phyloP scores from a whole-genome alignment of 2,888 invertebrate genomes.

The Mesorhabditis sp. region DNA sequence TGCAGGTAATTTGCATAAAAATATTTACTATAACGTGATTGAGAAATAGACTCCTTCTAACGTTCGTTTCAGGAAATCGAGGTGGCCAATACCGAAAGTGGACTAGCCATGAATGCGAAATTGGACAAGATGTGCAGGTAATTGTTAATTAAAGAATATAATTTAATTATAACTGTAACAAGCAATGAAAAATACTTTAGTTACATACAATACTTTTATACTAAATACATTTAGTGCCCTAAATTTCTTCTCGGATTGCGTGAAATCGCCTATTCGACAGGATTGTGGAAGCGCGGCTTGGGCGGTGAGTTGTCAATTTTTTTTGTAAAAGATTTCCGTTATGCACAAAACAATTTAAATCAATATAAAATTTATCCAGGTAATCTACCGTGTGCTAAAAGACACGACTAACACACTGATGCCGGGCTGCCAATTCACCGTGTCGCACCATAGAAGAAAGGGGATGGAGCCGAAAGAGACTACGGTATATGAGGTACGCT shows the following conservation, averaged over 20 bases:
- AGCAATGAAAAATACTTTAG: too few relatives aligned
- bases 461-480: not conserved
- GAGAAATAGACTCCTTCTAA: not conserved
- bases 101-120: slow-evolving; percentile 44
- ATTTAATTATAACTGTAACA: too few relatives aligned
- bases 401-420: slow-evolving; percentile 57
- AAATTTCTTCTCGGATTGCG: slow-evolving; percentile 54
- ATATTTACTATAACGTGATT: too few relatives aligned
- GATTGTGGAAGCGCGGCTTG: slow-evolving; percentile 48
- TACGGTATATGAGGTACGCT: too few relatives aligned
- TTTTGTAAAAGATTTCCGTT: not conserved
- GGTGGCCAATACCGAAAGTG: slow-evolving; percentile 43
- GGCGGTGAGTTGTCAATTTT: slow-evolving; percentile 21
- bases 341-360: not conserved
- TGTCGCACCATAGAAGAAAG: not conserved
- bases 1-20: slow-evolving; percentile 16
- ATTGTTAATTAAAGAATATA: not conserved
- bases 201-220: too few relatives aligned
- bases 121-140: slow-evolving; percentile 55
- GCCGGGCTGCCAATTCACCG: slow-evolving; percentile 54
- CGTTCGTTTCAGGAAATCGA: slow-evolving; percentile 39
- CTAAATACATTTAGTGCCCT: slow-evolving; percentile 43
- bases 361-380: slow-evolving; percentile 17
- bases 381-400: slow-evolving; percentile 55
- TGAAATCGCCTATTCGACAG: slow-evolving; percentile 42